Conservation (phyloP, 1,140 invertebrate genomes). For the Lerema accius region DNA sequence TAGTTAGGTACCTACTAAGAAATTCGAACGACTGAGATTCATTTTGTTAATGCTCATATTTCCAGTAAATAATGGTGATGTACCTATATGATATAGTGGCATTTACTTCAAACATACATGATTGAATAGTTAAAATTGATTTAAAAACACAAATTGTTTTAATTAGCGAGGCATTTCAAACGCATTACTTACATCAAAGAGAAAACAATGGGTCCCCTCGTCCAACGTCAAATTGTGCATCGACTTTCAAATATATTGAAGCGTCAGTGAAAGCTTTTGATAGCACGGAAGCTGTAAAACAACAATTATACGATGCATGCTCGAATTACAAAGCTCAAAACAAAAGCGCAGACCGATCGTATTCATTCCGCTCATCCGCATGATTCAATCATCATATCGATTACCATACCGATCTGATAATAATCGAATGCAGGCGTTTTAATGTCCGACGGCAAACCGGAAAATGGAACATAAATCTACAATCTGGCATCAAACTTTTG, state of each 20-base stretch:
- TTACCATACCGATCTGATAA: conserved; percentile 59
- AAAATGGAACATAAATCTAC: conserved; percentile 69
- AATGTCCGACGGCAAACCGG: conserved; percentile 56
- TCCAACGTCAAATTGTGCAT: conserved; percentile 35
- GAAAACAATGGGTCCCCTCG: conserved; percentile 33
- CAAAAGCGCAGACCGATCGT: conserved; percentile 45
- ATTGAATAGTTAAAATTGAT: no score
- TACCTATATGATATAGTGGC: no score
- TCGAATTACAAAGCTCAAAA: conserved; percentile 47
- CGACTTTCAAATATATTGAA: conserved; percentile 43
- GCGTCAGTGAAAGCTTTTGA: conserved; percentile 48
- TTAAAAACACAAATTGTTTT: no score
- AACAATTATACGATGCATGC: conserved; percentile 44
- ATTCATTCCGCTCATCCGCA: conserved; percentile 58
- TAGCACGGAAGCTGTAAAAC: conserved; percentile 48
- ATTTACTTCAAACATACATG: no score
- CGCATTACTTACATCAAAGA: conserved; percentile 27
- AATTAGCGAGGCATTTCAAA: conserved; percentile 17
- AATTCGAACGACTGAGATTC: no score
- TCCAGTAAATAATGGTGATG: no score
- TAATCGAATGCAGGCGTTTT: conserved; percentile 58
- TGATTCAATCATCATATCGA: conserved; percentile 64
- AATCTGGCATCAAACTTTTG: conserved; percentile 52
- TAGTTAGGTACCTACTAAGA: no score
- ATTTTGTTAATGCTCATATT: no score